Conservation (phyloP, 2,113 vertebrate species). For the Peromyscus californicus region DNA sequence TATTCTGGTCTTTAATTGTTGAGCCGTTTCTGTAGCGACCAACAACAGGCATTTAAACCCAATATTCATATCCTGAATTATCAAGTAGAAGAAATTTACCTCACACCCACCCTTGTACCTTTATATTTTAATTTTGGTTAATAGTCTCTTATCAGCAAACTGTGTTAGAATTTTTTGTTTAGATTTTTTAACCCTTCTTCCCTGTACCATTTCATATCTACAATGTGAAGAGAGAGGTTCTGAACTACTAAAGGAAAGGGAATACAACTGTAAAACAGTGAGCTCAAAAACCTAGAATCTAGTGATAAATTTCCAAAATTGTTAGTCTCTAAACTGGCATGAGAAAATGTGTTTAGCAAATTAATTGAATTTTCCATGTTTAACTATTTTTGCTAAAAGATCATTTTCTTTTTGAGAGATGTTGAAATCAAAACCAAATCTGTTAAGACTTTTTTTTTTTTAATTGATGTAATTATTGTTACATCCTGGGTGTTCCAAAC, state of each 20-base stretch:
- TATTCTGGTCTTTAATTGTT: not conserved
- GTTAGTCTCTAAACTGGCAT: not conserved
- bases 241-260: not conserved
- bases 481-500: not conserved
- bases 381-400: not conserved
- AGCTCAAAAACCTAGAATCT: not conserved
- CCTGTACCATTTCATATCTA: not conserved
- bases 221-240: not conserved
- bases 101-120: not conserved
- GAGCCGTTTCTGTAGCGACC: too few relatives aligned
- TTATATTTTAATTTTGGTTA: not conserved
- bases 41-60: not conserved
- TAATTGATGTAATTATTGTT: not conserved
- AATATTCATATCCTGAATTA: not conserved
- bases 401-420: not conserved
- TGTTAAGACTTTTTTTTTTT: not conserved
- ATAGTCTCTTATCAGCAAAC: not conserved
- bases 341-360: not conserved
- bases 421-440: not conserved
- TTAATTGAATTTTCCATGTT: not conserved
- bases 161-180: not conserved
- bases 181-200: not conserved
- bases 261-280: not conserved
- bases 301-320: not conserved
- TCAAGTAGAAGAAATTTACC: not conserved